Evolutionary conservation across 2,113 vertebrate genomes (phyloP), one percentile per base, ranked within the genome.

Genomic region (Addax nasomaculatus): DNA sequence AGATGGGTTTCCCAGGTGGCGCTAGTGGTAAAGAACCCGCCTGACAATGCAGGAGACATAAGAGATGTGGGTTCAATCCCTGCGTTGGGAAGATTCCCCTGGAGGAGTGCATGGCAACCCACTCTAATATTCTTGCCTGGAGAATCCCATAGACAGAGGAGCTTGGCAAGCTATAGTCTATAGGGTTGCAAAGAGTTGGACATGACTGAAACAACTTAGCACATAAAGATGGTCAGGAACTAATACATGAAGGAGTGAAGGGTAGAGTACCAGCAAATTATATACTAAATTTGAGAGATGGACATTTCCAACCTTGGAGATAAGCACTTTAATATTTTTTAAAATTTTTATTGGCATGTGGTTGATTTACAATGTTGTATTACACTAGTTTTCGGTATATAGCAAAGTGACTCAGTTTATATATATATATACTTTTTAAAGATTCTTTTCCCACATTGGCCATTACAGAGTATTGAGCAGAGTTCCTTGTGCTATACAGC

Each of bases 221-320:
- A 76, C 9, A 14, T 43, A 43, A 43, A 97, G 97, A 97, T 53
- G 96, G 58, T 36, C 78, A 95, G 85, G 55, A 96, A 93, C 78
- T 67, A 97, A 97, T 16, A 97, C 23, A 86, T 80, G 67, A 78
- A 92, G 88, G 97, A 96, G 97, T 10, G 7, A 85, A 81, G 91
- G 93, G 96, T 94, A 95, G 97, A 95, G 86, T 96, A 96, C 39
- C 7, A 93, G 84, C 30, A 92, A 97, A 96, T 95, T 85, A 7
- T 78, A 93, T 79, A 81, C 88, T 96, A 93, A 96, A 95, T 84
- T 79, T 78, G 90, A 89, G 79, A 64, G 76, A 78, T 67, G n/a
- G 62, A 67, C 73, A 93, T 95, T 67, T 86, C 13, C 67, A 93
- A 76, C 51, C 58, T 36, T 17, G 43, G 33, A 96, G 76, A 92